Conservation (phyloP, 2,888 invertebrate species). For the Pristionchus mayeri region DNA sequence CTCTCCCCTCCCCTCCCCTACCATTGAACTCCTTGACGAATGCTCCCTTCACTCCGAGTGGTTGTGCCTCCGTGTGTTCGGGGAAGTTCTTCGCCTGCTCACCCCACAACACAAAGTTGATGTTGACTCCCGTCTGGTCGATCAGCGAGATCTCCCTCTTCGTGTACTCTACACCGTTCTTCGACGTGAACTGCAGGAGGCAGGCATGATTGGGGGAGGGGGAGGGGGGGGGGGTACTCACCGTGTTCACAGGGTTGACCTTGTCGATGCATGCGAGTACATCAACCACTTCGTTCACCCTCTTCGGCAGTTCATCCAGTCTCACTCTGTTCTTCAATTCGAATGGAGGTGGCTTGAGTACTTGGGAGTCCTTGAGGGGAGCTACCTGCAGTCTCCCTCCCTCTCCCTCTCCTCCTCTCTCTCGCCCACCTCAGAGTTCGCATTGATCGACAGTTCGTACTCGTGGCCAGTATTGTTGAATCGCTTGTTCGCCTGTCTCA, state of each 20-base stretch:
- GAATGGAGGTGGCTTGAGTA: background rate
- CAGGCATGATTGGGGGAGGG: too few relatives aligned
- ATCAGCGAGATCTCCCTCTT: constrained; percentile 85
- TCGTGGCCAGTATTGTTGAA: constrained; percentile 89
- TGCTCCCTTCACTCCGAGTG: constrained; percentile 89
- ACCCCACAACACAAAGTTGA: constrained; percentile 85
- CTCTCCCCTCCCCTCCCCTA: constrained; percentile 77
- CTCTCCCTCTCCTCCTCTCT: background rate
- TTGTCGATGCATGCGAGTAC: constrained; percentile 69
- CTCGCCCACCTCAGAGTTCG: constrained; percentile 81
- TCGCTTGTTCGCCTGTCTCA: constrained; percentile 95
- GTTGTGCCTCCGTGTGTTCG: constrained; percentile 79
- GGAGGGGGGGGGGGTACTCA: too few relatives aligned
- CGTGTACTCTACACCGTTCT: constrained; percentile 79
- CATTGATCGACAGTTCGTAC: constrained; percentile 92
- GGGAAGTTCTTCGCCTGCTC: constrained; percentile 83
- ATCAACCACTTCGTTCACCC: constrained; percentile 61
- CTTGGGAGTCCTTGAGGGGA: background rate
- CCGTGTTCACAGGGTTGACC: constrained; percentile 57
- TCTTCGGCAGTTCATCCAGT: constrained; percentile 29
- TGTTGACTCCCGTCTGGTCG: constrained; percentile 14
- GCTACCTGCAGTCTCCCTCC: too few relatives aligned
- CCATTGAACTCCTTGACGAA: constrained; percentile 90
- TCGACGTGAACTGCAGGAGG: constrained; percentile 59
- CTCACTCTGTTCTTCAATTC: constrained; percentile 1